A percentile compares a stretch with the other conserved stretches of the same genome.
phyloP scores from a whole-genome alignment of 2,797 vertebrate genomes.

The Pipistrellus kuhlii region DNA sequence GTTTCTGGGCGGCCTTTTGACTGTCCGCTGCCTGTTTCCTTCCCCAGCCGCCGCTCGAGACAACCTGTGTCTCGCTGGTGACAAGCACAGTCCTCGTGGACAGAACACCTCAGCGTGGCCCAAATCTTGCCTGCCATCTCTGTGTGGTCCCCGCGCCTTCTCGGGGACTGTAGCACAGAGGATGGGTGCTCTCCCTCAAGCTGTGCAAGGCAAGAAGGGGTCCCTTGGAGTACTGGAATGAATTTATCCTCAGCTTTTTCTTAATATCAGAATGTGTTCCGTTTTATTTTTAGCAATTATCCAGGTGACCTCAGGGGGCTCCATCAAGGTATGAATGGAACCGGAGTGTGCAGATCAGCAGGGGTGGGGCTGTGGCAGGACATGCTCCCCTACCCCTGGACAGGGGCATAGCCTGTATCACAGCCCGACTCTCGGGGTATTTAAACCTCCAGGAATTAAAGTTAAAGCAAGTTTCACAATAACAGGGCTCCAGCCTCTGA shows the following conservation, averaged over 20 bases:
- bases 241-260: slow-evolving; percentile 75
- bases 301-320: slow-evolving; percentile 67
- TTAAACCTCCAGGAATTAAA: slow-evolving; percentile 61
- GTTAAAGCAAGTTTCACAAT: slow-evolving; percentile 49
- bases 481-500: background rate
- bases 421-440: slow-evolving; percentile 53
- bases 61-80: background rate
- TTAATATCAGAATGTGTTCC: slow-evolving; percentile 74
- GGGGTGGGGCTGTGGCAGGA: background rate
- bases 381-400: slow-evolving; percentile 36
- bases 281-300: slow-evolving; percentile 79
- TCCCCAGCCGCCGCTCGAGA: background rate
- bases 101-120: background rate
- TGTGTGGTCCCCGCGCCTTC: slow-evolving; percentile 41
- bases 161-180: slow-evolving; percentile 50
- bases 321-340: slow-evolving; percentile 63
- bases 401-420: background rate
- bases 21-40: background rate
- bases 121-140: slow-evolving; percentile 60
- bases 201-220: slow-evolving; percentile 64
- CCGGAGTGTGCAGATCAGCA: slow-evolving; percentile 62
- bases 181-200: slow-evolving; percentile 72
- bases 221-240: slow-evolving; percentile 76
- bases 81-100: slow-evolving; percentile 6
- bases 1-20: background rate